Evolutionary conservation across 64 coral and sea anemone species (phyloP), one percentile per base, ranked within the genome.

Genomic region (Pocillopora verrucosa): DNA sequence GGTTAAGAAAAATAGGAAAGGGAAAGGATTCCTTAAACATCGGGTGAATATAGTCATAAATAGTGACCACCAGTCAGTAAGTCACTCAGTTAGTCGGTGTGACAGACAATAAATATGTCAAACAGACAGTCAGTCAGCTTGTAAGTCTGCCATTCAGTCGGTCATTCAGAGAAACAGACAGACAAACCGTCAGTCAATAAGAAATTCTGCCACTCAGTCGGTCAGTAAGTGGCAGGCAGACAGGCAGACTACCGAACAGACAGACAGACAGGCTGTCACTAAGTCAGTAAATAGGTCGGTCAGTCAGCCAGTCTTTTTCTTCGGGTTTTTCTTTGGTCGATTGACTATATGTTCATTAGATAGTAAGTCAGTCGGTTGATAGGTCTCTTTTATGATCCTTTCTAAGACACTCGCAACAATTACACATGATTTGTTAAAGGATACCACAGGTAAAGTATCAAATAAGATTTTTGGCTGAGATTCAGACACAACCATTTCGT

Each of bases 361-460:
- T 51, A 51, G 41, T 51, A 51, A 51, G 41, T 51, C 41, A 51
- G 41, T 51, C 3, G 41, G 41, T 7, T 51, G 41, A 51, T 51
- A 7, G 41, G 41, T 51, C 41, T 3, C 41, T 51, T 51, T 51
- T 4, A 51, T 51, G 41, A 4, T 51, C 41, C 41, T 51, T 51
- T 51, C 41, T 59, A 36, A 62, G 13, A 13, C 36, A 61, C 15
- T n/a, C 11, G 12, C 72, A 10, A 51, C 36, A 22, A 16, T n/a
- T 64, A 14, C 20, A 72, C 13, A 10, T 68, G 77, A 41, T 11
- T 70, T 70, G 62, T 16, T 17, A 95, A 98, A 98, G 96, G 96
- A 98, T 98, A 98, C 96, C 14, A 98, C 93, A 84, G 96, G 96
- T 37, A 98, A 59, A 77, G 96, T 95, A 36, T 98, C 96, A 58